Conservation (phyloP, 1,140 invertebrate genomes). For the Bombus picipes region DNA sequence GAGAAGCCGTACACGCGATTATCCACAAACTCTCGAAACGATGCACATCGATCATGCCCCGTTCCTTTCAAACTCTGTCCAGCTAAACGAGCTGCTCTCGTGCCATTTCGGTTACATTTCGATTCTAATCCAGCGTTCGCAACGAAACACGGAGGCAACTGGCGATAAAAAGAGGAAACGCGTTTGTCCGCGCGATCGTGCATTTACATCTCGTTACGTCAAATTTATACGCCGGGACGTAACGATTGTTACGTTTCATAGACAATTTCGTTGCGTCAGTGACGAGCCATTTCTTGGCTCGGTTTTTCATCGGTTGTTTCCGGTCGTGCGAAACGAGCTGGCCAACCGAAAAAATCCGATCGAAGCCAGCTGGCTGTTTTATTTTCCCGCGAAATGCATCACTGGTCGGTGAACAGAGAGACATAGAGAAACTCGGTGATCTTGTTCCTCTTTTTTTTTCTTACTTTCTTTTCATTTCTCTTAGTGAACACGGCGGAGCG, state of each 20-base stretch:
- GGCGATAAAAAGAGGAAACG: conserved; percentile 42
- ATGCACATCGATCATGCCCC: not conserved
- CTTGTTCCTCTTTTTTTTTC: not conserved
- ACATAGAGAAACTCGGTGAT: too few relatives aligned
- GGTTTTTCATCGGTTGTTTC: not conserved
- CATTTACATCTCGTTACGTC: conserved; percentile 38
- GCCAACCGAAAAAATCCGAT: conserved; percentile 9
- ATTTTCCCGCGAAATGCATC: not conserved
- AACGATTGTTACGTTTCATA: conserved; percentile 55
- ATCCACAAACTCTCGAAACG: not conserved
- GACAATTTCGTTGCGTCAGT: conserved; percentile 30
- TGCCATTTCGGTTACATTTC: not conserved
- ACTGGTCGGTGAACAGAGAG: not conserved
- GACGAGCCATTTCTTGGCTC: conserved; percentile 34
- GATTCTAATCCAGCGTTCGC: not conserved
- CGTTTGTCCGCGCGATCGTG: conserved; percentile 27
- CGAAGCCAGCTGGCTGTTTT: not conserved
- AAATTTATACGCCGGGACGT: conserved; percentile 34
- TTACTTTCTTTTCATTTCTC: not conserved
- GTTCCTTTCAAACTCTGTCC: not conserved
- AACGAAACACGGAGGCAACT: not conserved
- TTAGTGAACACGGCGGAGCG: not conserved
- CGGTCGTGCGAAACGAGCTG: conserved; percentile 5
- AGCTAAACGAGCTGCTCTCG: too few relatives aligned
- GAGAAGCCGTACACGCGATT: not conserved